Evolutionary conservation across 2,888 invertebrate genomes (phyloP), one percentile per base, ranked within the genome.

Genomic region (Lordiphosa fenestrarum): DNA sequence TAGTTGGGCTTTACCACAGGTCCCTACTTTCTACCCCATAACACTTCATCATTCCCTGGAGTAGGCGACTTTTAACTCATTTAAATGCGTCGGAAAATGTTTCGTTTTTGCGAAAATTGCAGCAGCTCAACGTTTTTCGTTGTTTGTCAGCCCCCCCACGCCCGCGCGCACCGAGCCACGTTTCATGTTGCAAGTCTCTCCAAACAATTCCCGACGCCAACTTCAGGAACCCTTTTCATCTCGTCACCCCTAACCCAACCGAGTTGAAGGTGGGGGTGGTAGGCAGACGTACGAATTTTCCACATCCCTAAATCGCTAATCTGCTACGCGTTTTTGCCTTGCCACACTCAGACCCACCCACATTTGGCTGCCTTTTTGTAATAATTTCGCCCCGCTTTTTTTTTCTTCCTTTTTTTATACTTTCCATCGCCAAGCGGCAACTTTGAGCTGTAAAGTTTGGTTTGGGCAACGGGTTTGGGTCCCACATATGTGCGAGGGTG

Each of bases 281-380:
- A 58, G 76, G 65, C 85, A 84, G 74, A 84, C 81, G 70, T 66
- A 71, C 67, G 71, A 76, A 71, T 71, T 85, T 85, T 85, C 87
- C 85, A 78, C 87, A 85, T 87, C 85, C 80, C 83, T 86, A 81
- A 87, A 85, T 87, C 80, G 69, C 72, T 81, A 87, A 86, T 85
- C 86, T 85, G 76, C 72, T 72, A 75, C 71, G 72, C 86, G 75
- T 82, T 81, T 76, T 73, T 77, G 55, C 81, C 66, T 53, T 66
- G 67, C 72, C 64, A 42, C 57, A 47, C 54, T 21, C 53, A 35
- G 30, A 52, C 39, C 53, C 46, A 35, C 10, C 40, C 44, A 36
- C 53, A 19, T 38, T 37, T 12, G 37, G 36, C 44, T 52, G 60
- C 59, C 56, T 68, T 68, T 66, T 85, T 62, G 77, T 81, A 72